phyloP scores from a whole-genome alignment of 2,113 vertebrate genomes.

The Aix galericulata region DNA sequence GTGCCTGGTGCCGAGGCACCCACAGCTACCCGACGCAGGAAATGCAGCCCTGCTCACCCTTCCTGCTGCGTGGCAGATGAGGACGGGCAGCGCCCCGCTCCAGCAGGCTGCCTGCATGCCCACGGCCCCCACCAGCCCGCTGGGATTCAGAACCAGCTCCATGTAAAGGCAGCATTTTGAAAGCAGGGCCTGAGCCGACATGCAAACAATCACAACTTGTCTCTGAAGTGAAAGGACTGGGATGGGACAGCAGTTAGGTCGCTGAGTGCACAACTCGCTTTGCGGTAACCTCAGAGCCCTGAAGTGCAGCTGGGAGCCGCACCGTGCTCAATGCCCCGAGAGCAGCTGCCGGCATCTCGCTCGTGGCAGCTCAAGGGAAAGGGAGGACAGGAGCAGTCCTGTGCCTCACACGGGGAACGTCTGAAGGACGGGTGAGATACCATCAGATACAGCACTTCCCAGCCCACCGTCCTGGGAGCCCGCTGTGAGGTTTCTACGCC shows the following conservation, averaged over 20 bases:
- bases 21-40: neutral
- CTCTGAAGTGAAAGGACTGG: neutral
- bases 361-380: neutral
- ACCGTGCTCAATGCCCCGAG: neutral
- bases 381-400: neutral
- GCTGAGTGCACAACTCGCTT: neutral
- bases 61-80: neutral
- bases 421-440: neutral
- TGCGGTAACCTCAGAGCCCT: neutral
- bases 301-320: neutral
- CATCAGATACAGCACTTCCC: neutral
- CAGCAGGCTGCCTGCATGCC: neutral
- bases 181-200: neutral
- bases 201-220: neutral
- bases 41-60: neutral
- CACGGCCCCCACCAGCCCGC: rapidly evolving
- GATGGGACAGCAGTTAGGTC: neutral
- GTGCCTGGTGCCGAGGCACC: neutral
- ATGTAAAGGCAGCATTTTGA: neutral
- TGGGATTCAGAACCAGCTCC: neutral
- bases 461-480: neutral
- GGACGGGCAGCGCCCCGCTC: neutral
- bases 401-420: neutral
- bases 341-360: neutral
- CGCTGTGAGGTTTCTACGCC: neutral